Evolutionary conservation across 2,888 invertebrate species (phyloP), one percentile per base, ranked within the genome.

Genomic region (Germaria angustata): DNA sequence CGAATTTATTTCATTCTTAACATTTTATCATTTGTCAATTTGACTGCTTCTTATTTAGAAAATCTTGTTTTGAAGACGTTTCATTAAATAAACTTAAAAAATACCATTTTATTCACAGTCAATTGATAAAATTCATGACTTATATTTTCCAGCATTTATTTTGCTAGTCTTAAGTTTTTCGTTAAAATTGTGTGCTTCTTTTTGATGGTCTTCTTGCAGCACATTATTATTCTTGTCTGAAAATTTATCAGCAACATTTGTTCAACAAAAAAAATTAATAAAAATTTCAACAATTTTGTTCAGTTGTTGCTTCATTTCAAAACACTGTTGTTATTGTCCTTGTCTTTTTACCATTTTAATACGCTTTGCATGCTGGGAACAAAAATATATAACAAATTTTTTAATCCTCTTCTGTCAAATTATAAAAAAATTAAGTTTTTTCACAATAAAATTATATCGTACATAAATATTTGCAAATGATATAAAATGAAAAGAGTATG

Each of bases 391-490:
- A 51, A 2, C 8, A 61, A 44, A 55, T n/a, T n/a, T 20, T 61
- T 53, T 63, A 73, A 73, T 63, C 41, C 53, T 39, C 53, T 73
- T 51, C 13, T 55, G 8, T 44, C 22, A n/a, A 44, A 39, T 11
- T 2, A 36, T 4, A 15, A 20, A 3, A 59, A 53, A 20, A 20
- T 13, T 0, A 4, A 20, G 51, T 51, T 59, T 68, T 53, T 39
- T n/a, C 36, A 34, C 51, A 72, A 39, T 39, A 61, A 46, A 55
- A 80, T 66, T 20, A 65, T 51, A 34, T 72, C 22, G 36, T 22
- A 8, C 20, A 20, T n/a, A 24, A 24, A 41, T 41, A 24, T 8
- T 41, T 44, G 46, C 46, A 36, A 71, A 24, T 39, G 11, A 55
- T 8, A 13, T 28, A 20, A 51, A 24, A 20, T 2, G 13, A 41